Conservation (phyloP, 2,888 invertebrate genomes). For the Lutraria lutraria region DNA sequence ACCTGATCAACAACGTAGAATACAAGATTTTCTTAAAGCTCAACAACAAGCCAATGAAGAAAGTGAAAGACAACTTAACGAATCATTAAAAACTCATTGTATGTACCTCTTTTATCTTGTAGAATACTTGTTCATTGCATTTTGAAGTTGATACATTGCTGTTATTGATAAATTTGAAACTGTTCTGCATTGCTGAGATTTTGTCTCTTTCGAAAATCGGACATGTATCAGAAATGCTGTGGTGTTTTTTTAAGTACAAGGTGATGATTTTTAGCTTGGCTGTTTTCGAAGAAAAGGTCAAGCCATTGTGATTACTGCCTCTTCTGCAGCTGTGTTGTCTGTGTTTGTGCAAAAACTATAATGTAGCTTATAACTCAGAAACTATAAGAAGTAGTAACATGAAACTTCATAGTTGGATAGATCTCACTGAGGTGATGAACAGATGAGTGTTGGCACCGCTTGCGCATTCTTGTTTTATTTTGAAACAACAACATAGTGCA, state of each 20-base stretch:
- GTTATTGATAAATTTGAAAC: not conserved
- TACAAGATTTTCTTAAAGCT: slow-evolving; percentile 48
- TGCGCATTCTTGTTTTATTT: too few species aligned
- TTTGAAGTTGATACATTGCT: not conserved
- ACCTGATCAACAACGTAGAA: slow-evolving; percentile 69
- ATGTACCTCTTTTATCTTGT: not conserved
- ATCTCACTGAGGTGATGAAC: too few species aligned
- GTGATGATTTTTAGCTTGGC: too few species aligned
- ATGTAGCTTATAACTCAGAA: too few species aligned
- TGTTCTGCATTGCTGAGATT: not conserved
- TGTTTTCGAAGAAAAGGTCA: too few species aligned
- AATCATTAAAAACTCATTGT: slow-evolving; percentile 56
- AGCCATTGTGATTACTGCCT: too few species aligned
- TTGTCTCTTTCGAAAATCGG: not conserved
- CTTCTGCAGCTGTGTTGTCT: too few species aligned
- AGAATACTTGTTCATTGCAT: not conserved
- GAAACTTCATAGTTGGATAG: too few species aligned
- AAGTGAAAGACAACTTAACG: slow-evolving; percentile 65
- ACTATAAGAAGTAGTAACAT: too few species aligned
- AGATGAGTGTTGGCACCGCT: too few species aligned
- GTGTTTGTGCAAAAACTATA: too few species aligned
- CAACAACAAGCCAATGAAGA: slow-evolving; percentile 64
- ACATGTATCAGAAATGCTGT: not conserved
- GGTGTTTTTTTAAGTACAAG: too few species aligned
- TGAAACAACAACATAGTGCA: not conserved